phyloP scores from a whole-genome alignment of 2,888 invertebrate genomes.

The Ectemnius continuus region DNA sequence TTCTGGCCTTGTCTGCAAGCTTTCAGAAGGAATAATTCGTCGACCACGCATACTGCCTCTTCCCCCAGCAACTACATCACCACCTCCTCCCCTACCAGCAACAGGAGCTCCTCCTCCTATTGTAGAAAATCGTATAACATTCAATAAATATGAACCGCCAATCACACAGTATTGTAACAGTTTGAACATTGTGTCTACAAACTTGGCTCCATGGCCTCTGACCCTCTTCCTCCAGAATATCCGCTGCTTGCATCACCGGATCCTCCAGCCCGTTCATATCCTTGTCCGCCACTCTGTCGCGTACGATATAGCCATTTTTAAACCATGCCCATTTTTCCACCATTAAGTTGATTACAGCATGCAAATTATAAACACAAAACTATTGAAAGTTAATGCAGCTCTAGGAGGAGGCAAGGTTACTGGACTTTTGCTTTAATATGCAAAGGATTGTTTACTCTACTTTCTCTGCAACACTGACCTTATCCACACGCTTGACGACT shows the following conservation, averaged over 20 bases:
- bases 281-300: neutral
- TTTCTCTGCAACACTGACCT: slow-evolving; percentile 25
- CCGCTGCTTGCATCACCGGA: neutral
- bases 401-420: no score
- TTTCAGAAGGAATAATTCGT: slow-evolving; percentile 78
- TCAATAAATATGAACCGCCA: no score
- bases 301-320: no score
- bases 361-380: no score
- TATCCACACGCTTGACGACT: slow-evolving; percentile 5
- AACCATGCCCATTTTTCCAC: no score
- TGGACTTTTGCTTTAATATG: neutral
- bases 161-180: no score
- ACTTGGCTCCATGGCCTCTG: neutral
- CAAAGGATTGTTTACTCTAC: neutral
- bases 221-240: neutral
- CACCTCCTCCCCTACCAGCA: slow-evolving; percentile 66
- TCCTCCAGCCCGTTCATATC: neutral
- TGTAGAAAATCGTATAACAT: slow-evolving; percentile 16
- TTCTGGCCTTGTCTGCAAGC: slow-evolving; percentile 76
- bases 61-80: slow-evolving; percentile 72
- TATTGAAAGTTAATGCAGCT: no score
- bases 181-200: neutral
- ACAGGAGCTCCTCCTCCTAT: slow-evolving; percentile 21
- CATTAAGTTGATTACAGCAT: no score
- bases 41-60: slow-evolving; percentile 81